These are phyloP conservation scores for Syrphus vitripennis DNA, from an alignment of 2,888 invertebrate genomes.

Conservation along the genomic window DNA sequence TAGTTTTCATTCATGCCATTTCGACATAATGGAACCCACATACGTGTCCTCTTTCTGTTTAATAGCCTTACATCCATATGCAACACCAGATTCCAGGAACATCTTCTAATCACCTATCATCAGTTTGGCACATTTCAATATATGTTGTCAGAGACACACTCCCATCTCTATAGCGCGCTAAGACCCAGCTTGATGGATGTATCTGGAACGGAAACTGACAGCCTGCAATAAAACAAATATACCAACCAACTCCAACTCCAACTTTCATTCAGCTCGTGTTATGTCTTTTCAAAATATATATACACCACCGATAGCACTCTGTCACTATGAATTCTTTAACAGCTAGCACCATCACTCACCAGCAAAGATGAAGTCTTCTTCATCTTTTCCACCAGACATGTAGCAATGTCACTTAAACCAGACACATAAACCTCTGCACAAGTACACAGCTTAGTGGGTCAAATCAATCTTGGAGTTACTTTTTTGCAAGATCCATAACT, in stretches of 20 bases:
- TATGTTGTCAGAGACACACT: not conserved
- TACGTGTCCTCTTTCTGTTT: too few species aligned
- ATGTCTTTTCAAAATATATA: not conserved
- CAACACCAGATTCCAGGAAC: too few species aligned
- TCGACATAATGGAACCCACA: too few species aligned
- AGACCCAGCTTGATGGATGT: constrained; percentile 42
- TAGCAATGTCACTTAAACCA: constrained; percentile 54
- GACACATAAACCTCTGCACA: constrained; percentile 33
- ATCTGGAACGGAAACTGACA: constrained; percentile 60
- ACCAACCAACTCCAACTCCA: not conserved
- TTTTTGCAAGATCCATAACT: constrained; percentile 42
- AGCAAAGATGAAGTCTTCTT: constrained; percentile 9
- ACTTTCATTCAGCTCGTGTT: constrained; percentile 51
- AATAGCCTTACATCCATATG: too few species aligned
- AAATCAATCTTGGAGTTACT: constrained; percentile 52
- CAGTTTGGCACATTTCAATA: constrained; percentile 2
- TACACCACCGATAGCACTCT: not conserved
- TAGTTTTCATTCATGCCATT: too few species aligned
- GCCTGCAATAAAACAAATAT: constrained; percentile 35
- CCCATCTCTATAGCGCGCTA: not conserved
- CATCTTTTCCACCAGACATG: constrained; percentile 18
- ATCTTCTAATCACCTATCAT: constrained; percentile 16
- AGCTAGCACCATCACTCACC: not conserved
- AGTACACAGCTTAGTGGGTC: constrained; percentile 47
- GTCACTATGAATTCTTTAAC: not conserved